Evolutionary conservation across 92 coral and sea anemone genomes (phyloP).

Genomic region (Blastomussa wellsi): DNA sequence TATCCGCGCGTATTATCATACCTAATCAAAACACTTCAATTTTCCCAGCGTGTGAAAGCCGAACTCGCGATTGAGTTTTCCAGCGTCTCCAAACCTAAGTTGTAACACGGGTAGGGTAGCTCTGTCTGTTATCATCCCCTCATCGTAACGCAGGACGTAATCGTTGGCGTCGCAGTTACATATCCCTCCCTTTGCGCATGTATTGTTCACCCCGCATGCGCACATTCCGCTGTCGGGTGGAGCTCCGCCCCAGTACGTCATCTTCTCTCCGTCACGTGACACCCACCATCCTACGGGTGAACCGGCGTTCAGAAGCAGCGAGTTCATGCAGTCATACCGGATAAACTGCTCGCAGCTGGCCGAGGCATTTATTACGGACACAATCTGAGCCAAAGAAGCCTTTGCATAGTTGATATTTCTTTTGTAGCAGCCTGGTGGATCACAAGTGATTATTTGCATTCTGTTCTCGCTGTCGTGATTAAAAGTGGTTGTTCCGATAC

Average conservation of each 20-base stretch:
- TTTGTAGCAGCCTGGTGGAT: slow-evolving; percentile 50
- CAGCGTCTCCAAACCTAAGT: slow-evolving; percentile 70
- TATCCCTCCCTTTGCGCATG: slow-evolving; percentile 40
- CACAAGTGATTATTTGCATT: neutral
- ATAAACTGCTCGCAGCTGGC: slow-evolving; percentile 68
- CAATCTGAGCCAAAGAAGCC: slow-evolving; percentile 50
- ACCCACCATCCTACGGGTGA: slow-evolving; percentile 78
- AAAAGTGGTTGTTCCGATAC: slow-evolving; percentile 60
- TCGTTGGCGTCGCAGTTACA: slow-evolving; percentile 81
- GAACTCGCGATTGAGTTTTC: slow-evolving; percentile 38
- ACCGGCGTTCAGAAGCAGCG: slow-evolving; percentile 42
- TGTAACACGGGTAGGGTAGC: slow-evolving; percentile 56
- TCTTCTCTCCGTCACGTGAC: slow-evolving; percentile 69
- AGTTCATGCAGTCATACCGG: slow-evolving; percentile 66
- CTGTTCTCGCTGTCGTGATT: slow-evolving; percentile 56
- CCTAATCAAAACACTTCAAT: slow-evolving; percentile 49
- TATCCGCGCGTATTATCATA: neutral
- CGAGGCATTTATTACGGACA: slow-evolving; percentile 50
- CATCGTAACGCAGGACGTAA: slow-evolving; percentile 53
- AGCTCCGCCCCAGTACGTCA: slow-evolving; percentile 87
- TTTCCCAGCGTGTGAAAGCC: slow-evolving; percentile 66
- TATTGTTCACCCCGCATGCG: slow-evolving; percentile 63
- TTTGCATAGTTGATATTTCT: slow-evolving; percentile 52
- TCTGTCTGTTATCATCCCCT: slow-evolving; percentile 52
- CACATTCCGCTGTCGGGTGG: slow-evolving; percentile 65